Conservation (phyloP, 2,888 invertebrate species). For the Sinhomidia bicolor region DNA sequence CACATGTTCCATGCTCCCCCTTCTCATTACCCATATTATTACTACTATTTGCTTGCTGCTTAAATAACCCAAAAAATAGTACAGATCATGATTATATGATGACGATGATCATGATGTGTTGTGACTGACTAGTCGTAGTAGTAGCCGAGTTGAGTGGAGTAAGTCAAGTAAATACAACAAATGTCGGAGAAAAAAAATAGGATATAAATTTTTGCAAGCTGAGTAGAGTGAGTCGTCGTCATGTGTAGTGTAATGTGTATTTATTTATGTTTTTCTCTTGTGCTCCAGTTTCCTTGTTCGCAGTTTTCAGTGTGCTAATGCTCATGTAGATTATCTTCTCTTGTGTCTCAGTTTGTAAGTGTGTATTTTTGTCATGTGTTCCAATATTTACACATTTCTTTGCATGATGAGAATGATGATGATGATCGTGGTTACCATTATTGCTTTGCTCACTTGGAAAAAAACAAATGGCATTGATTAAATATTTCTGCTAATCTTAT, state of each 20-base stretch:
- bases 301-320: neutral
- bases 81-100: too few species aligned
- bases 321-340: slow-evolving; percentile 31
- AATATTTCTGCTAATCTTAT: too few species aligned
- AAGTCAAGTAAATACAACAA: too few species aligned
- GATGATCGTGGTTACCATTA: neutral
- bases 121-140: neutral
- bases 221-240: too few species aligned
- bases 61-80: slow-evolving; percentile 29
- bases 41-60: slow-evolving; percentile 36
- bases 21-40: neutral
- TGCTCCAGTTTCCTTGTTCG: too few species aligned
- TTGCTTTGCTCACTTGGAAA: neutral
- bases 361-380: slow-evolving; percentile 36
- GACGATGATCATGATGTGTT: neutral
- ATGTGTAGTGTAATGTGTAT: too few species aligned
- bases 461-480: neutral
- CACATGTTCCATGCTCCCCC: slow-evolving; percentile 49
- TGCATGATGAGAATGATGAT: neutral
- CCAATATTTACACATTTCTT: slow-evolving; percentile 26
- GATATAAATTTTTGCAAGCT: too few species aligned
- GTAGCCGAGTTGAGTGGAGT: too few species aligned
- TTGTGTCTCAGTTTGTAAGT: neutral
- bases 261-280: too few species aligned
- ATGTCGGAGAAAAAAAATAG: too few species aligned